Percentiles rank a stretch among this genome's conserved stretches.
Conservation (phyloP, 2,888 invertebrate genomes). For the Busseola fusca region DNA sequence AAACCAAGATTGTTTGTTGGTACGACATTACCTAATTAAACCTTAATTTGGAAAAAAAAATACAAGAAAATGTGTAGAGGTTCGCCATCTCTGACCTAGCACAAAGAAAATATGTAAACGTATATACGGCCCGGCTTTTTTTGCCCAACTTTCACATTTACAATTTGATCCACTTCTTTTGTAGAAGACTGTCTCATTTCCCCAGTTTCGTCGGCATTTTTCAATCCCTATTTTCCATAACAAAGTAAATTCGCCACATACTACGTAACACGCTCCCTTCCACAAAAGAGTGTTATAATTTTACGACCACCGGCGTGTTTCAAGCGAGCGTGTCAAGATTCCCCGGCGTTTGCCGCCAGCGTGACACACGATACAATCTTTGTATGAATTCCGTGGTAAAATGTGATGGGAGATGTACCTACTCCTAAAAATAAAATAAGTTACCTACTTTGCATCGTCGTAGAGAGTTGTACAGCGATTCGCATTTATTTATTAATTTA, state of each 20-base stretch:
- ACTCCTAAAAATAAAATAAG: background rate
- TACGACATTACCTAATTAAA: too few species aligned
- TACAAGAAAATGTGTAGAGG: too few species aligned
- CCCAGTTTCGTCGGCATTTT: background rate
- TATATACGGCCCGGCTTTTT: background rate
- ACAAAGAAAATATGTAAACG: background rate
- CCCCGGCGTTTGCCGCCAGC: background rate
- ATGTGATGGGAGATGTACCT: background rate
- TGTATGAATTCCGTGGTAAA: conserved; percentile 9
- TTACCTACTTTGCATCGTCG: background rate
- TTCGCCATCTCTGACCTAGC: too few species aligned
- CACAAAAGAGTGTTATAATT: conserved; percentile 32
- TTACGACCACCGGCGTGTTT: conserved; percentile 23
- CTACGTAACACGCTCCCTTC: conserved; percentile 8
- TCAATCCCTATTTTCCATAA: conserved; percentile 22
- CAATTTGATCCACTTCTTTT: background rate
- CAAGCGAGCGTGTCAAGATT: conserved; percentile 41
- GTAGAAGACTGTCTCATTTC: background rate
- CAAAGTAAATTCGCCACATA: conserved; percentile 16
- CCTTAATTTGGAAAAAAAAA: too few species aligned
- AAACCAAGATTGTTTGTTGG: too few species aligned
- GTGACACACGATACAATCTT: conserved; percentile 45
- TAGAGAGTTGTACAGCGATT: too few species aligned
- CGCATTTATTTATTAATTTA: too few species aligned
- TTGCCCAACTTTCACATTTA: background rate